These are phyloP conservation scores for Clarias platycephalus DNA, from an alignment of 2,797 vertebrate genomes.

Conservation along the genomic window DNA sequence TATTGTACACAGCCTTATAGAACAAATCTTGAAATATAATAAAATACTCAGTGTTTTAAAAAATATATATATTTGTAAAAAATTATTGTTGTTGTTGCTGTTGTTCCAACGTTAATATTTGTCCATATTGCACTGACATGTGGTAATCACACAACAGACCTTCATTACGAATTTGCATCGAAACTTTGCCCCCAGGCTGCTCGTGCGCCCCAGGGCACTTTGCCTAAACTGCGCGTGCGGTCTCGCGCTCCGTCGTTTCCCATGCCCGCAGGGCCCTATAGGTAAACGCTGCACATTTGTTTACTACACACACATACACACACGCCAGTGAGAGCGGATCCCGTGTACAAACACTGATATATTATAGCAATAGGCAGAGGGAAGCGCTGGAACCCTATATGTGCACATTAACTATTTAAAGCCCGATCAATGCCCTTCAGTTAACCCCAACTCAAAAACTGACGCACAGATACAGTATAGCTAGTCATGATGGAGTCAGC, in stretches of 20 bases:
- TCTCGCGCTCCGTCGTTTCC: conserved; percentile 33
- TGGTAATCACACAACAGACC: conserved; percentile 47
- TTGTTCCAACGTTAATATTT: conserved; percentile 27
- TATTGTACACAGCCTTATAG: neutral
- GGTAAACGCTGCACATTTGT: conserved; percentile 58
- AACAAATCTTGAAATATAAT: neutral
- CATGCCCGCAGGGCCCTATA: conserved; percentile 31
- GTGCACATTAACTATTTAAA: conserved; percentile 69
- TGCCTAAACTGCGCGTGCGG: conserved; percentile 43
- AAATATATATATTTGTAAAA: no score
- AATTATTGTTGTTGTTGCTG: neutral
- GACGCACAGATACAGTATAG: conserved; percentile 56
- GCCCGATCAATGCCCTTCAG: conserved; percentile 63
- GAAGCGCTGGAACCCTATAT: conserved; percentile 59
- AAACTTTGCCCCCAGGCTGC: conserved; percentile 43
- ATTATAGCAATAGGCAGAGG: conserved; percentile 57
- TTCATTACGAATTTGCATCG: conserved; percentile 49
- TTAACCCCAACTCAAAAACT: conserved; percentile 60
- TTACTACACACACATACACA: conserved; percentile 46
- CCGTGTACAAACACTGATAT: conserved; percentile 59
- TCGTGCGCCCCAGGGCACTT: conserved; percentile 52
- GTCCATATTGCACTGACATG: conserved; percentile 42
- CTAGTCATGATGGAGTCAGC: conserved; percentile 34
- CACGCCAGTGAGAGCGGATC: conserved; percentile 50
- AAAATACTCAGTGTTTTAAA: neutral